Evolutionary conservation across 2,888 invertebrate species (phyloP).

Genomic region (Saturnia japonica): DNA sequence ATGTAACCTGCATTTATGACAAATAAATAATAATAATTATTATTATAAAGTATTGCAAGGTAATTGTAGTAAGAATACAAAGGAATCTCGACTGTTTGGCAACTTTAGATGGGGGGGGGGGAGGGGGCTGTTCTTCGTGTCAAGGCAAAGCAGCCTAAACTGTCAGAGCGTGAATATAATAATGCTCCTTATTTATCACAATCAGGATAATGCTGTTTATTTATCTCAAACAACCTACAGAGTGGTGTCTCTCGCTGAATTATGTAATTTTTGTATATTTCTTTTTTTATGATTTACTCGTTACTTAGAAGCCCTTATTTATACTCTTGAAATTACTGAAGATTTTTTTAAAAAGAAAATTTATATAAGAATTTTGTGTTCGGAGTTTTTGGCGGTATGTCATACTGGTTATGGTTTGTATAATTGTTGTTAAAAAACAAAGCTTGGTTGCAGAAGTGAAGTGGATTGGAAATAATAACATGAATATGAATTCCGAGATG

Average conservation of each 20-base stretch:
- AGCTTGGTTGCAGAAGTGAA: too few relatives aligned
- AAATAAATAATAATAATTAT: too few relatives aligned
- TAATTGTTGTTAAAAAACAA: too few relatives aligned
- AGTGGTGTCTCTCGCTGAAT: not conserved
- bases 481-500: too few relatives aligned
- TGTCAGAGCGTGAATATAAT: not conserved
- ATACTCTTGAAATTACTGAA: not conserved
- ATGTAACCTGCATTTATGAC: too few relatives aligned
- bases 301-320: not conserved
- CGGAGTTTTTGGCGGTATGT: too few relatives aligned
- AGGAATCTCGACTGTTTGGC: not conserved
- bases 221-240: not conserved
- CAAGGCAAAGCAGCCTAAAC: not conserved
- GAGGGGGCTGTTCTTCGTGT: not conserved
- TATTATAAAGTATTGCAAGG: too few relatives aligned
- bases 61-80: too few relatives aligned
- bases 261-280: not conserved
- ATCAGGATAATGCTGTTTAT: constrained; percentile 1
- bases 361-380: too few relatives aligned
- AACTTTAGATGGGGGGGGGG: not conserved
- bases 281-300: not conserved
- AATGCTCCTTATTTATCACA: not conserved
- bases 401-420: too few relatives aligned
- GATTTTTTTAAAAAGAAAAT: too few relatives aligned
- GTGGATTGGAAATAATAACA: too few relatives aligned